These are phyloP conservation scores for Myioborus miniatus DNA, from an alignment of 2,797 vertebrate genomes.

Conservation along the genomic window DNA sequence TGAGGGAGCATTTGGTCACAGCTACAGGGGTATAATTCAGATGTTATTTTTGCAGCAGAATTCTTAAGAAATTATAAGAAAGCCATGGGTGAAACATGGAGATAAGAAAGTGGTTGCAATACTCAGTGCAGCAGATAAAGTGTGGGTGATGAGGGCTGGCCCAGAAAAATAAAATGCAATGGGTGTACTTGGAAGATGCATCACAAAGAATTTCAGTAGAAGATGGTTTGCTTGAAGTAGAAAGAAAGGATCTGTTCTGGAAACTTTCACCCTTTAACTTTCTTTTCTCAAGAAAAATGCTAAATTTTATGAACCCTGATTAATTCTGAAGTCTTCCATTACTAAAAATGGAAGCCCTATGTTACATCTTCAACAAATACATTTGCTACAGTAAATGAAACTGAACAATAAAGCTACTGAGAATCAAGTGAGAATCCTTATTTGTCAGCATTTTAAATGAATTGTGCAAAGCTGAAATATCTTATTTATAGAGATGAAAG, in stretches of 20 bases:
- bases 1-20: not conserved
- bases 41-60: not conserved
- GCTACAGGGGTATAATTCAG: not conserved
- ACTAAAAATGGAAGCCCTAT: constrained; percentile 43
- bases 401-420: constrained; percentile 56
- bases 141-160: not conserved
- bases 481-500: constrained; percentile 76
- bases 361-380: constrained; percentile 44
- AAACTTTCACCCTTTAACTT: not conserved
- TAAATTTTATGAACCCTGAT: not conserved
- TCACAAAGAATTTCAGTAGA: not conserved
- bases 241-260: not conserved
- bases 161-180: not conserved
- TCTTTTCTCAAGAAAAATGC: not conserved
- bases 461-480: constrained; percentile 69
- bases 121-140: not conserved
- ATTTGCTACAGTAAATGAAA: constrained; percentile 44
- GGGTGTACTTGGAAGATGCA: not conserved
- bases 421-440: constrained; percentile 60
- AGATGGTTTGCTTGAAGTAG: not conserved
- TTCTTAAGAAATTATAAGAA: not conserved
- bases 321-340: constrained; percentile 24
- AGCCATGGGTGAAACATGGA: not conserved
- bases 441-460: constrained; percentile 69
- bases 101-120: not conserved